phyloP scores from a whole-genome alignment of 2,888 invertebrate species.

The Lithophane socia region DNA sequence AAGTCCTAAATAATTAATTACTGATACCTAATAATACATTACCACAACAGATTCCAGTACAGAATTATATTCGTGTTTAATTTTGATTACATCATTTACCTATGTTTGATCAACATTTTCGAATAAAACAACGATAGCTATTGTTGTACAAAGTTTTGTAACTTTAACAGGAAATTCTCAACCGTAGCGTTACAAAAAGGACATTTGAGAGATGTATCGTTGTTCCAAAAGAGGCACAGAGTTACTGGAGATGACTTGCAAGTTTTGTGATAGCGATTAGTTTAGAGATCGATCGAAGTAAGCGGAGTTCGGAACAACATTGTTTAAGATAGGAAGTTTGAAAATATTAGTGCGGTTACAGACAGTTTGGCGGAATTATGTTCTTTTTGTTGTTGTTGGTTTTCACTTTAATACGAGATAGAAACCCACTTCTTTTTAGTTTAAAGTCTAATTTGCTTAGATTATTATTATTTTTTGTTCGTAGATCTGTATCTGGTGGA shows the following conservation, averaged over 20 bases:
- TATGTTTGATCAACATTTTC: slow-evolving; percentile 3
- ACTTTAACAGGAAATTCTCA: slow-evolving; percentile 5
- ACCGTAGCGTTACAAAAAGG: slow-evolving; percentile 12
- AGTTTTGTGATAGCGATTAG: slow-evolving; percentile 63
- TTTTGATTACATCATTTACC: slow-evolving; percentile 19
- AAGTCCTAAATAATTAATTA: slow-evolving; percentile 17
- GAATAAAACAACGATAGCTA: neutral
- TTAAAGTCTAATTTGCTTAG: neutral
- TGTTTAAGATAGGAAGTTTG: slow-evolving; percentile 54
- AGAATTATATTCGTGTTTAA: slow-evolving; percentile 20
- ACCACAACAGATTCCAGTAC: neutral
- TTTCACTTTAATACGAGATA: neutral
- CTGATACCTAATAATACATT: neutral
- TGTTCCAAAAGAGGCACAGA: slow-evolving; percentile 47
- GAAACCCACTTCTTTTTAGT: neutral
- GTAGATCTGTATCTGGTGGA: neutral
- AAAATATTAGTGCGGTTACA: slow-evolving; percentile 50
- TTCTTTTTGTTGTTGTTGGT: slow-evolving; percentile 27
- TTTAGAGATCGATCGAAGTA: slow-evolving; percentile 58
- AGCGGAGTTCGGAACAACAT: slow-evolving; percentile 52
- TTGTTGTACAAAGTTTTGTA: slow-evolving; percentile 8
- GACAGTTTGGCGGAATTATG: slow-evolving; percentile 23
- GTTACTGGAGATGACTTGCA: slow-evolving; percentile 52
- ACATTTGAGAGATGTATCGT: slow-evolving; percentile 57
- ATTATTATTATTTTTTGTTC: neutral